phyloP scores from a whole-genome alignment of 2,113 vertebrate species.

The Hyaena hyaena region DNA sequence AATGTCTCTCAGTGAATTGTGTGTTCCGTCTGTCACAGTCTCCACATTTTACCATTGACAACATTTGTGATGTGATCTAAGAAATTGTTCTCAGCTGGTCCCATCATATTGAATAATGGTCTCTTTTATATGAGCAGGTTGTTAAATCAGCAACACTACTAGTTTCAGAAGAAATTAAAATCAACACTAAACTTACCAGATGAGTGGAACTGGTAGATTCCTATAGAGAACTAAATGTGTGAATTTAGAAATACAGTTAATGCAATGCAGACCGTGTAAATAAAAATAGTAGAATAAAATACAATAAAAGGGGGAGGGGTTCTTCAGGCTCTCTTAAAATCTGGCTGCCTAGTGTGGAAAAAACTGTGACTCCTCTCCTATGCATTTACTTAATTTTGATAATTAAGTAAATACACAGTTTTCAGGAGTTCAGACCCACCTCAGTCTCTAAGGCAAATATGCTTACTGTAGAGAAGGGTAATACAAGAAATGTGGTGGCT shows the following conservation, averaged over 20 bases:
- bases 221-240: not conserved
- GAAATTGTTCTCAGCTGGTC: slow-evolving; percentile 69
- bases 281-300: not conserved
- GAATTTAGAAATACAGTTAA: not conserved
- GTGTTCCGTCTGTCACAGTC: slow-evolving; percentile 53
- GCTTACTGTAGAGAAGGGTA: not conserved
- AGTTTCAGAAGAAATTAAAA: slow-evolving; percentile 54
- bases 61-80: slow-evolving; percentile 52
- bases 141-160: slow-evolving; percentile 42
- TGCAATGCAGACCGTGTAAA: not conserved
- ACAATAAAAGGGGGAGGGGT: not conserved
- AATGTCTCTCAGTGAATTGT: slow-evolving; percentile 24
- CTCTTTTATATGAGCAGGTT: slow-evolving; percentile 55
- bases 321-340: not conserved
- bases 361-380: not conserved
- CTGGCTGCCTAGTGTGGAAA: not conserved
- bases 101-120: slow-evolving; percentile 64
- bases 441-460: not conserved
- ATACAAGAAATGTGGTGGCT: not conserved
- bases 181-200: not conserved
- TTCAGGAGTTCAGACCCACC: not conserved
- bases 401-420: not conserved
- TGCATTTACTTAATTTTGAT: not conserved
- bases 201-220: not conserved
- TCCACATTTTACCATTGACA: slow-evolving; percentile 63